Evolutionary conservation across 2,888 invertebrate species (phyloP).

Genomic region (Phalangium opilio): DNA sequence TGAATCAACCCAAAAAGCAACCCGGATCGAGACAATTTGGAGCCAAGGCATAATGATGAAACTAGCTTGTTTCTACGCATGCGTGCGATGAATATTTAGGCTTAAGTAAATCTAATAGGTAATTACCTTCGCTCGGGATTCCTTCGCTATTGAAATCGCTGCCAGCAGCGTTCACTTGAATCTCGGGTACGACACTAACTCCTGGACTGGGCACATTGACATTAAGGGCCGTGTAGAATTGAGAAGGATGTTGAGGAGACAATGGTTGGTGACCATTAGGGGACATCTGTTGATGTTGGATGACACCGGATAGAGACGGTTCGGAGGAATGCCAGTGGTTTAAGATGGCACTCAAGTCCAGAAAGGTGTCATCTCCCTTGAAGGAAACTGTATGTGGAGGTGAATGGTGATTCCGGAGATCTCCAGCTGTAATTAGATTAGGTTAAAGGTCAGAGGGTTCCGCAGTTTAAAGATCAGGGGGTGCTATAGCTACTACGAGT

Average conservation of each 20-base stretch:
- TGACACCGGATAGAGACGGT: constrained; percentile 1
- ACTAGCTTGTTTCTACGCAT: no score
- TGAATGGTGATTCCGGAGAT: no score
- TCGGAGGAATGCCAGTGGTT: constrained; percentile 12
- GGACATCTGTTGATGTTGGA: background rate
- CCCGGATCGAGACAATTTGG: no score
- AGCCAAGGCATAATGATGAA: no score
- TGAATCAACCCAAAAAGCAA: no score
- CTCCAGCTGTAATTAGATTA: no score
- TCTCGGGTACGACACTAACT: constrained; percentile 7
- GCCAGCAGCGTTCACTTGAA: constrained; percentile 6
- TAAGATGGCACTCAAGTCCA: constrained; percentile 20
- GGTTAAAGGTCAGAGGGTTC: no score
- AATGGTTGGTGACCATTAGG: background rate
- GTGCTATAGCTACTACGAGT: no score
- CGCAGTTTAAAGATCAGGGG: no score
- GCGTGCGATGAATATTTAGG: background rate
- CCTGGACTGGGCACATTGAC: constrained; percentile 13
- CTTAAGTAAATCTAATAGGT: background rate
- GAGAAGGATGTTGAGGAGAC: background rate
- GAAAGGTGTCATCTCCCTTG: constrained; percentile 19
- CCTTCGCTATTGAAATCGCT: constrained; percentile 22
- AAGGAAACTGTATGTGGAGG: no score
- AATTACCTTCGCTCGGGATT: constrained; percentile 23
- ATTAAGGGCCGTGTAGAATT: background rate